These are phyloP conservation scores for Aptenodytes patagonicus DNA, from an alignment of 2,113 vertebrate species.

Conservation along the genomic window DNA sequence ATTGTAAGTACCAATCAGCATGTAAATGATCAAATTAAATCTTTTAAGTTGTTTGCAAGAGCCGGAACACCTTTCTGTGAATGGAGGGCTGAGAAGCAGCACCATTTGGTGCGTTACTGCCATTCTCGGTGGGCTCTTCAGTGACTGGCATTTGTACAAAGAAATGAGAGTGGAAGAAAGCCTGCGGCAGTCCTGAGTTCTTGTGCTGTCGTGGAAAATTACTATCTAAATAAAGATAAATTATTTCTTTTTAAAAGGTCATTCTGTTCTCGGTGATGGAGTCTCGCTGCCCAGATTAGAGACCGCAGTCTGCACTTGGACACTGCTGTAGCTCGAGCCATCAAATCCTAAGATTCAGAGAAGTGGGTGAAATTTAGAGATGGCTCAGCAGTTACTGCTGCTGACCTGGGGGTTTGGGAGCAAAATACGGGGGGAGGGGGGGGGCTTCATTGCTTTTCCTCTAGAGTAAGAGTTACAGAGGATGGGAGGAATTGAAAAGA, in stretches of 20 bases:
- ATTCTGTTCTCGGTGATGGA: neutral
- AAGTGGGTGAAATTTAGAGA: neutral
- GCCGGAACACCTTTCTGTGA: conserved; percentile 38
- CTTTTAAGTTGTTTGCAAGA: conserved; percentile 37
- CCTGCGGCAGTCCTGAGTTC: neutral
- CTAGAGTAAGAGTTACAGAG: neutral
- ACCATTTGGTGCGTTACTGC: neutral
- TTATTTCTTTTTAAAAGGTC: conserved; percentile 1
- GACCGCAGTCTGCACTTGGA: neutral
- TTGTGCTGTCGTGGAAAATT: neutral
- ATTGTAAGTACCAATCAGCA: conserved; percentile 62
- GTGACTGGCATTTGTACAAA: neutral
- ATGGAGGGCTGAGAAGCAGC: neutral
- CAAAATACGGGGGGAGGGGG: neutral
- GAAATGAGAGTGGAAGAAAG: neutral
- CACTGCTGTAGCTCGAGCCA: neutral
- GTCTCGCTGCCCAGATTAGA: neutral
- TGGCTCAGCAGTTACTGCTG: neutral
- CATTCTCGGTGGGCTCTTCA: neutral
- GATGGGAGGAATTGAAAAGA: neutral
- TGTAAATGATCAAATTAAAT: conserved; percentile 64
- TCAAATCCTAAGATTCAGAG: neutral
- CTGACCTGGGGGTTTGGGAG: neutral
- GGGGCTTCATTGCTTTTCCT: neutral
- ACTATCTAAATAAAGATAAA: neutral